Conservation (phyloP, 2,113 vertebrate genomes). For the Astur gentilis region DNA sequence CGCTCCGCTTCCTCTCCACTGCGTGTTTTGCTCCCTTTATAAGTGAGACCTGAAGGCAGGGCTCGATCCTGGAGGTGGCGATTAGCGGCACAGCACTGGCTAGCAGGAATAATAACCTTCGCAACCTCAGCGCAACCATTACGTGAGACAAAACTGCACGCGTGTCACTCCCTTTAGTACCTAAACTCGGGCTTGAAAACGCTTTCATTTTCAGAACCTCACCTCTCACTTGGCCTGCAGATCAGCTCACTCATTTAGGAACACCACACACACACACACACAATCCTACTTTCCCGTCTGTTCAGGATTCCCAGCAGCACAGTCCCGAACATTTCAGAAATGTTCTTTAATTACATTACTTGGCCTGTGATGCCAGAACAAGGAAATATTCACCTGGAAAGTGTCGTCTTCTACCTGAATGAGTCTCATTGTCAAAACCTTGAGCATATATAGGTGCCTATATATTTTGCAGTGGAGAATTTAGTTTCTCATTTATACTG, state of each 20-base stretch:
- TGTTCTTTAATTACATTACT: neutral
- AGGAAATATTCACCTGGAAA: slow-evolving; percentile 28
- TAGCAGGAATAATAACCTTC: neutral
- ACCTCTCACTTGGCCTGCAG: neutral
- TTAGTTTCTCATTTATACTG: slow-evolving; percentile 2
- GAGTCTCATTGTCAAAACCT: slow-evolving; percentile 15
- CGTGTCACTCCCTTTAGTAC: neutral
- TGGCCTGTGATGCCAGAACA: neutral
- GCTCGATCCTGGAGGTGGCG: neutral
- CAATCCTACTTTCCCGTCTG: neutral
- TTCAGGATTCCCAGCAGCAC: neutral
- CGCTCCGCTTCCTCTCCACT: neutral
- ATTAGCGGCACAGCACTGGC: neutral
- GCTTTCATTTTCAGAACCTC: neutral
- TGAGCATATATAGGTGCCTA: neutral
- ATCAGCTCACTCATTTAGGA: neutral
- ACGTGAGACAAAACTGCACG: fast-evolving
- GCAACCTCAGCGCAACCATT: neutral
- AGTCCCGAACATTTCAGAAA: neutral
- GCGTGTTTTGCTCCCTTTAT: neutral
- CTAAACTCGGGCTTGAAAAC: neutral
- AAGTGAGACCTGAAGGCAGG: neutral
- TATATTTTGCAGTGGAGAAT: neutral
- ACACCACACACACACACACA: neutral
- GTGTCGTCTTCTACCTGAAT: slow-evolving; percentile 46